A percentile compares a stretch with the other conserved stretches of the same genome.
Conservation (phyloP, 2,888 invertebrate genomes). For the Rotaria magnacalcarata region DNA sequence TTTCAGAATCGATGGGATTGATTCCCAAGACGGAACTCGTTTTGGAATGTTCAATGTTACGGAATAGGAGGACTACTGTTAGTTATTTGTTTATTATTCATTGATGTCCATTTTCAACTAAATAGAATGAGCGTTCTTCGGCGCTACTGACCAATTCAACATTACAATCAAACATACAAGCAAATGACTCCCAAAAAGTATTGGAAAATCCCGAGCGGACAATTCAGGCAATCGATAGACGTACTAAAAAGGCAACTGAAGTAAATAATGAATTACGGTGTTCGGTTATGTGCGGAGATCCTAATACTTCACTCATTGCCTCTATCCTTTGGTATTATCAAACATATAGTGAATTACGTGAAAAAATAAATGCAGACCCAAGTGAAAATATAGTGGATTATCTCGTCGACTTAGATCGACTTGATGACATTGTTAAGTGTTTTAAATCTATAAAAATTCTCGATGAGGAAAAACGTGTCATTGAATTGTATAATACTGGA, state of each 20-base stretch:
- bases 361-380: background rate
- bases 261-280: background rate
- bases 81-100: no score
- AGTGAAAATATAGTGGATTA: background rate
- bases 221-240: background rate
- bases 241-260: background rate
- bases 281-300: background rate
- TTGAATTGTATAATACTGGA: background rate
- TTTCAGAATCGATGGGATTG: no score
- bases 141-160: no score
- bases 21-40: no score
- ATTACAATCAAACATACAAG: no score
- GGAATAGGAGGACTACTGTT: no score
- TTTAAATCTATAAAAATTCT: background rate
- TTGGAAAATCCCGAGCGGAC: background rate
- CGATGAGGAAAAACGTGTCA: background rate
- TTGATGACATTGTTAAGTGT: background rate
- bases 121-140: no score
- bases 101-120: no score
- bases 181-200: no score
- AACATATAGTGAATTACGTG: background rate
- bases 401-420: background rate
- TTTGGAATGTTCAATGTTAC: no score
- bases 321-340: background rate
- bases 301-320: background rate